These are phyloP conservation scores for Muscina levida DNA, from an alignment of 2,888 invertebrate genomes.

Conservation along the genomic window DNA sequence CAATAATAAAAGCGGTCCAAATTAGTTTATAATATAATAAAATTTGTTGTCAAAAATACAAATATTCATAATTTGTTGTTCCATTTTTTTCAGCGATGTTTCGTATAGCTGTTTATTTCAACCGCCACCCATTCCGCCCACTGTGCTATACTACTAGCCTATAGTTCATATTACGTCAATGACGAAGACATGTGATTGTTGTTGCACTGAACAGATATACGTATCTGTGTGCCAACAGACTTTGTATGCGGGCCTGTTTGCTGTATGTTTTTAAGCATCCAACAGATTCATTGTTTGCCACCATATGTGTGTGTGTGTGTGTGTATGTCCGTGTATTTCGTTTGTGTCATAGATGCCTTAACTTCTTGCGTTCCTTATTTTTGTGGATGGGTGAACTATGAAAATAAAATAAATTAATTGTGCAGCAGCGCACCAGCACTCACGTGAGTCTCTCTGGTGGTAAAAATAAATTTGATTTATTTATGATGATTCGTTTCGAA, in stretches of 20 bases:
- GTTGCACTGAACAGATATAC: slow-evolving; percentile 23
- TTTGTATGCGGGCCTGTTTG: neutral
- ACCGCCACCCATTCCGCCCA: too few species aligned
- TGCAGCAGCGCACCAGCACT: slow-evolving; percentile 3
- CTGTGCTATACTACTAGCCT: too few species aligned
- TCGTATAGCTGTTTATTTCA: too few species aligned
- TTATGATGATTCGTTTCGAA: neutral
- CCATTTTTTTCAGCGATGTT: too few species aligned
- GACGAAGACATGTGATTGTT: slow-evolving; percentile 33
- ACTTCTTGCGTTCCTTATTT: neutral
- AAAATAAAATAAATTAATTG: slow-evolving; percentile 6
- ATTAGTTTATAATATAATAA: too few species aligned
- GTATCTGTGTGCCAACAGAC: neutral
- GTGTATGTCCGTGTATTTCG: neutral
- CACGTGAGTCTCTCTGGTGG: slow-evolving; percentile 41
- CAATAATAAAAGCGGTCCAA: too few species aligned
- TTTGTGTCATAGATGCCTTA: slow-evolving; percentile 1
- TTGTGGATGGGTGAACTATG: too few species aligned
- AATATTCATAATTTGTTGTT: too few species aligned
- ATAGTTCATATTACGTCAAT: slow-evolving; percentile 20
- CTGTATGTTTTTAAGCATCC: neutral
- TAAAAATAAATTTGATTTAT: slow-evolving; percentile 18
- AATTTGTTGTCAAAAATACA: too few species aligned
- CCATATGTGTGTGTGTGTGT: slow-evolving; percentile 3
- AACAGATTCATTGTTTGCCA: slow-evolving; percentile 13